These are phyloP conservation scores for Pachypeltis micranthus DNA, from an alignment of 1,140 invertebrate species.

Conservation along the genomic window DNA sequence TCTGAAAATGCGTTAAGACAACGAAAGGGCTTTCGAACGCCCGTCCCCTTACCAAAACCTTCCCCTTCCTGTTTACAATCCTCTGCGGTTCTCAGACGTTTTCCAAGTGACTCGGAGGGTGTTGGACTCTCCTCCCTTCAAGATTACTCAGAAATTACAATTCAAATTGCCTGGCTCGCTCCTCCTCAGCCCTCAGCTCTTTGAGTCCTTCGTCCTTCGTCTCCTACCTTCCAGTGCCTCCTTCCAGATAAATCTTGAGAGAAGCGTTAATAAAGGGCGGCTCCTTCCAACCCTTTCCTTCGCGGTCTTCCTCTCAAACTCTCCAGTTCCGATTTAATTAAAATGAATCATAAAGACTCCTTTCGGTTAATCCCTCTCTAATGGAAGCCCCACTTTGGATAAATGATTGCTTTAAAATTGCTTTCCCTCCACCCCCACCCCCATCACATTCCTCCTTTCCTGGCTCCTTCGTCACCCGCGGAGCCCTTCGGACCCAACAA, in stretches of 20 bases:
- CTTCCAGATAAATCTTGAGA: neutral
- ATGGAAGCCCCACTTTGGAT: neutral
- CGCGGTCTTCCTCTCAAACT: neutral
- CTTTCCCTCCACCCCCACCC: neutral
- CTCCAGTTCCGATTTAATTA: slow-evolving; percentile 3
- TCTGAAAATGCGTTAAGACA: no score
- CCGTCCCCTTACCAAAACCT: no score
- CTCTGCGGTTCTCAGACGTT: slow-evolving; percentile 4
- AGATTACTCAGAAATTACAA: slow-evolving; percentile 8
- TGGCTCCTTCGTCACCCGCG: no score
- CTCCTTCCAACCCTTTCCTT: neutral
- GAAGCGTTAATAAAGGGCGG: slow-evolving; percentile 7
- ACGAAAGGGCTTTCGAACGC: no score
- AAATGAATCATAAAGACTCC: slow-evolving; percentile 8
- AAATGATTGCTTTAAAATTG: slow-evolving; percentile 7
- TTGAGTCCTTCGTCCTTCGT: neutral
- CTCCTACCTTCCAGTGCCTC: neutral
- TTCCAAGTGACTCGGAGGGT: neutral
- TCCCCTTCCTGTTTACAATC: slow-evolving; percentile 7
- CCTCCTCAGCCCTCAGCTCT: no score
- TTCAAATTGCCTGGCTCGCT: slow-evolving; percentile 9
- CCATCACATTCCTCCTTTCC: neutral
- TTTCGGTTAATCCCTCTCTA: slow-evolving; percentile 3
- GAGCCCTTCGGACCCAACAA: neutral
- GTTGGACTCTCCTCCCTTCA: neutral